Conservation (phyloP, 2,113 vertebrate species). For the Vanacampus margaritifer region DNA sequence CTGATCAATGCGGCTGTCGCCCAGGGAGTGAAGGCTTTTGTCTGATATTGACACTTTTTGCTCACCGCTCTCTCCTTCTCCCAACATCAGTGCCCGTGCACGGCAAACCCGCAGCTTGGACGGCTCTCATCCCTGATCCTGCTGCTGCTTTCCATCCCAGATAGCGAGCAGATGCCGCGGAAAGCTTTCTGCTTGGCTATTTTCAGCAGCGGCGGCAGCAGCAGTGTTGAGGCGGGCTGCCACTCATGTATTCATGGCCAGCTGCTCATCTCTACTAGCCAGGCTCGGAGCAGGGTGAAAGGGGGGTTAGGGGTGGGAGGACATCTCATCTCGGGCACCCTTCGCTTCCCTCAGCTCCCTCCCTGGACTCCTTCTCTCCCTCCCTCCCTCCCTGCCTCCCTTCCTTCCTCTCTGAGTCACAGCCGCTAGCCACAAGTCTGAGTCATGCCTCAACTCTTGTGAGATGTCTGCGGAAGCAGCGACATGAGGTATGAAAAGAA, state of each 20-base stretch:
- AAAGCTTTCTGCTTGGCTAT: conserved; percentile 58
- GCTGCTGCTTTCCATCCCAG: conserved; percentile 55
- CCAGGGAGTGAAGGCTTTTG: conserved; percentile 58
- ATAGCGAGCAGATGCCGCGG: conserved; percentile 75
- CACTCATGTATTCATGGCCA: conserved; percentile 63
- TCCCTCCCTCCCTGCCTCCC: neutral
- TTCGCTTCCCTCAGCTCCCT: conserved; percentile 17
- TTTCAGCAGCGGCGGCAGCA: conserved; percentile 51
- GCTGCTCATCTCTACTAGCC: conserved; percentile 59
- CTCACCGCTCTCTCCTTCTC: conserved; percentile 10
- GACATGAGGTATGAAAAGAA: conserved; percentile 63
- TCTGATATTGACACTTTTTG: conserved; percentile 59
- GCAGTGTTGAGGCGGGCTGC: conserved; percentile 41
- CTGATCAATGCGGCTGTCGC: conserved; percentile 50
- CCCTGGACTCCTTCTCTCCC: conserved; percentile 20
- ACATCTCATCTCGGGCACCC: conserved; percentile 44
- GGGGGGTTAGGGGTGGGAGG: conserved; percentile 2
- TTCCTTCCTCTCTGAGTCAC: conserved; percentile 62
- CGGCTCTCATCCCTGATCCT: conserved; percentile 49
- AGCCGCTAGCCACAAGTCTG: conserved; percentile 68
- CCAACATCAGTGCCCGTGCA: conserved; percentile 38
- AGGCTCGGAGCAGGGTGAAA: conserved; percentile 27
- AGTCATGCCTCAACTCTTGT: conserved; percentile 65
- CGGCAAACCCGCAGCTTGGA: conserved; percentile 58
- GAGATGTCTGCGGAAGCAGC: conserved; percentile 63